Evolutionary conservation across 2,797 vertebrate genomes (phyloP), one percentile per base, ranked within the genome.

Genomic region (Clarias fuscus): DNA sequence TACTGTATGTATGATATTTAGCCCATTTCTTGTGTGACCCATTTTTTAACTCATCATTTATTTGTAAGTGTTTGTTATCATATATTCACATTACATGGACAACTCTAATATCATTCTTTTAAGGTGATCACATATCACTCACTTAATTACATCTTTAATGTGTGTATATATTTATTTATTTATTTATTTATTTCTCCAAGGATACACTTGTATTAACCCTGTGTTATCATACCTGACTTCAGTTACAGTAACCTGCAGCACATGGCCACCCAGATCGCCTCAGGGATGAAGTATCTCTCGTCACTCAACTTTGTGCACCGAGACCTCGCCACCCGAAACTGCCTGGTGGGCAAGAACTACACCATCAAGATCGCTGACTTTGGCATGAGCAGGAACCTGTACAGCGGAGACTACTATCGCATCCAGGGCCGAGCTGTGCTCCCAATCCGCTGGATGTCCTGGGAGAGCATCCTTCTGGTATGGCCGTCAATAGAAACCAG

Each of bases 351-450:
- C 37, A 98, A 97, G 92, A 97, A 95, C 91, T 99, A 96, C 92
- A 99, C 98, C 73, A 99, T 99, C 94, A 99, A 99, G 95, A 99
- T 99, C 2, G 98, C 98, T 0, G 98, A 99, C 92, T 99, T 99
- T 2, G 98, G 98, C 83, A 99, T 99, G 98, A 99, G 98, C 94
- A 96, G 98, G 64, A 99, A 99, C 90, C 95, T 99, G 86, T 99
- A 99, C 93, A 99, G 97, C 0, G 97, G 98, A 8, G 98, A 99
- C 91, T 99, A 99, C 92, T 99, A 99, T 92, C 96, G 98, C 87
- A 99, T 99, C 93, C 98, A 99, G 92, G 98, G 98, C 58, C 93
- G 98, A 30, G 98, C 98, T 0, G 98, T 99, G 48, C 96, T 99
- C 61, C 98, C 98, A 0, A 99, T 99, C 88, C 98, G 98, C 90